Base-by-base conservation (phyloP, 1,140 invertebrate genomes). In the Probaryconus sp. region DNA sequence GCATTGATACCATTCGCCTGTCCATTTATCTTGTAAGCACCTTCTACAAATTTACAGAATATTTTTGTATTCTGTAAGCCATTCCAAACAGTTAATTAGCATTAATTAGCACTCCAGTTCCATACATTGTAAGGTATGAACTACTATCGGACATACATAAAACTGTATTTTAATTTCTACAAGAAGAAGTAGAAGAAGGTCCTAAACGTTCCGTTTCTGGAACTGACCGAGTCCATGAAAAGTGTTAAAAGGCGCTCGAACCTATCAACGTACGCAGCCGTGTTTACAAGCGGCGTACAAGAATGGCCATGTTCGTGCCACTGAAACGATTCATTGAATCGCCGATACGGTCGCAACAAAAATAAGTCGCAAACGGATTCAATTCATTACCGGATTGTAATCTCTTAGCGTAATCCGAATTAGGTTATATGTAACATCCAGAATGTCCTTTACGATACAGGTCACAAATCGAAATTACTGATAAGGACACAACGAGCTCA, bases 351-450 rank as follows among this genome's bases (percentile, higher is more conserved):
- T 50, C 13, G 28, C 20, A 45, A 72, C 51, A 38, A 64, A 58
- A n/a, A n/a, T n/a, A n/a, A 64, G 51, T 58, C 6, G 35, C 26
- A 42, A 61, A 16, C 21, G 51, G 17, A 72, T 56, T 47, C 55
- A 61, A 79, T 79, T 73, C 77, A 77, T 83, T 79, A 80, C 75
- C 68, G 37, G 64, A 42, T 64, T 37, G 56, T 81, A 81, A 84
- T 84, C 81, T 82, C 75, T 73, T 73, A 71, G 64, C 13, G 76
- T 79, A 79, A 80, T 80, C 77, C 78, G 77, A 83, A 83, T 81
- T 80, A 77, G 79, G 77, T 82, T 78, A 60, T 65, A 69, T 64
- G 56, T 48, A 69, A 42, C 74, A 61, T 68, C 78, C 78, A 77
- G 72, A 76, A 71, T 69, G 70, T 80, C 73, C 78, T 69, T 83